Percentiles rank a stretch among this genome's conserved stretches.
These are phyloP conservation scores for Odocoileus virginianus DNA, from an alignment of 2,113 vertebrate species.

Conservation along the genomic window DNA sequence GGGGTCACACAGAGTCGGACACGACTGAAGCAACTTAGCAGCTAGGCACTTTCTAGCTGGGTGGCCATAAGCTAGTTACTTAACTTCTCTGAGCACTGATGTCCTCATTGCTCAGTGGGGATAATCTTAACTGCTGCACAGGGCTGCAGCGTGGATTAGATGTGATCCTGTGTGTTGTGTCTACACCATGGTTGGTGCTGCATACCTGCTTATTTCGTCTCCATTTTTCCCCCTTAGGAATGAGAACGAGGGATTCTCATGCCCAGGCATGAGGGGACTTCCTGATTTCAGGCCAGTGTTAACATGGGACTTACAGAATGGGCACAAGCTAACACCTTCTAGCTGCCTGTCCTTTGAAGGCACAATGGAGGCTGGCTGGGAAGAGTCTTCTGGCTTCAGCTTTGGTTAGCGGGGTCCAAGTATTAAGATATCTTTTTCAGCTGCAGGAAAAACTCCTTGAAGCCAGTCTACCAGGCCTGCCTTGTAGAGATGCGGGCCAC, in stretches of 20 bases:
- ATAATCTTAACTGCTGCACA: not conserved
- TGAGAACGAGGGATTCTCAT: not conserved
- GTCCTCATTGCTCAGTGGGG: not conserved
- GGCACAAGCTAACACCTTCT: not conserved
- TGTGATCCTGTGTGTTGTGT: not conserved
- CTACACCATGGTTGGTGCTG: not conserved
- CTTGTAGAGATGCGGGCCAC: not conserved
- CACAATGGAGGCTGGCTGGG: not conserved
- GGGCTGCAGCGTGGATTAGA: not conserved
- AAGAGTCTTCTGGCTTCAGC: not conserved
- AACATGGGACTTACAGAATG: not conserved
- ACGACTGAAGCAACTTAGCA: too few species aligned
- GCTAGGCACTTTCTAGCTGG: not conserved
- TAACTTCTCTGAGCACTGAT: not conserved
- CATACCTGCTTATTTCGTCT: not conserved
- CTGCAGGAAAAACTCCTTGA: not conserved
- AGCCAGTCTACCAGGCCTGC: not conserved
- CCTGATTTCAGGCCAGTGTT: not conserved
- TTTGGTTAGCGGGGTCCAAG: not conserved
- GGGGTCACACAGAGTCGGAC: too few species aligned
- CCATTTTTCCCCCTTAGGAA: not conserved
- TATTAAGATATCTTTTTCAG: not conserved
- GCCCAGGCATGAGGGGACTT: not conserved
- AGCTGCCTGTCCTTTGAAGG: not conserved
- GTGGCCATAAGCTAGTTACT: not conserved